Evolutionary conservation across 2,113 vertebrate genomes (phyloP).

Genomic region (Pedetes capensis): DNA sequence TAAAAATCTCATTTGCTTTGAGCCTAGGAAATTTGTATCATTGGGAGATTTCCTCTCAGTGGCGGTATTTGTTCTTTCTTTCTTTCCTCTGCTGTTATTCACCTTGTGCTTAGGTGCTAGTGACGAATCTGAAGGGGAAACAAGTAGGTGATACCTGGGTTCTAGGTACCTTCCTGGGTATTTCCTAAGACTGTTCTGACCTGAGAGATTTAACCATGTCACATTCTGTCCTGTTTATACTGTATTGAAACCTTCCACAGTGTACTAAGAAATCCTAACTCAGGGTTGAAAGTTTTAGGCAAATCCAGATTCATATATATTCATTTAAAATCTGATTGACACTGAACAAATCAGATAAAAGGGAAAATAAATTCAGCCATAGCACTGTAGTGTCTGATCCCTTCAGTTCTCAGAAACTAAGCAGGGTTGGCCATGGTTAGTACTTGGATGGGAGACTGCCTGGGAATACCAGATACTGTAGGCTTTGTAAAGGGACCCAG

Average conservation of each 20-base stretch:
- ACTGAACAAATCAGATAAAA: not conserved
- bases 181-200: not conserved
- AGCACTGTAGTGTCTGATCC: no score
- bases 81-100: not conserved
- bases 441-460: no score
- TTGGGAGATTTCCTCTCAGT: not conserved
- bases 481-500: no score
- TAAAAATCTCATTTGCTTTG: not conserved
- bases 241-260: not conserved
- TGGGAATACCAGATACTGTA: no score
- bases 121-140: not conserved
- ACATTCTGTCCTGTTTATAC: not conserved
- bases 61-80: not conserved
- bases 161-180: not conserved
- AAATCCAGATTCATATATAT: not conserved
- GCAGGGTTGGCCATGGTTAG: no score
- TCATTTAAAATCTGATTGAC: not conserved
- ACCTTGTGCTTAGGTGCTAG: not conserved
- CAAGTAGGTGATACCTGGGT: not conserved
- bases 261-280: not conserved
- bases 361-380: not conserved
- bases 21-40: not conserved
- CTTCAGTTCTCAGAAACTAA: no score
- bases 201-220: not conserved
- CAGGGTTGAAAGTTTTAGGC: not conserved